These are phyloP conservation scores for Dichetophora obliterata DNA, from an alignment of 2,888 invertebrate genomes.

Conservation along the genomic window DNA sequence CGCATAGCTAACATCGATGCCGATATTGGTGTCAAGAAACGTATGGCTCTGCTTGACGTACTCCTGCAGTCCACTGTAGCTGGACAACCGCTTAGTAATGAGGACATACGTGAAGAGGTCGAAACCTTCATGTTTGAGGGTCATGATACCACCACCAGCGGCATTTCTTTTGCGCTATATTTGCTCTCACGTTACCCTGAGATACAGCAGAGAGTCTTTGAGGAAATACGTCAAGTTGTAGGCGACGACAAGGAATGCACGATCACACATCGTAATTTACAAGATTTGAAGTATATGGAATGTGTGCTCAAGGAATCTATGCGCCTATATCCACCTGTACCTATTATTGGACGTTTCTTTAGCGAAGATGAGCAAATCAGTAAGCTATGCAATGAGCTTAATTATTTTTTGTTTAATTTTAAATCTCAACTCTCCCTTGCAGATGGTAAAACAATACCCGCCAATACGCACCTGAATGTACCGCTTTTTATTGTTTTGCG, in stretches of 20 bases:
- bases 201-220: conserved; percentile 60
- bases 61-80: conserved; percentile 73
- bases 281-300: conserved; percentile 70
- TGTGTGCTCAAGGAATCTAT: conserved; percentile 78
- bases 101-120: conserved; percentile 77
- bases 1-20: not conserved
- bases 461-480: conserved; percentile 61
- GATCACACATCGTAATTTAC: conserved; percentile 56
- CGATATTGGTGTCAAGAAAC: conserved; percentile 72
- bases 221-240: conserved; percentile 58
- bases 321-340: conserved; percentile 77
- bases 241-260: conserved; percentile 53
- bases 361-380: conserved; percentile 72
- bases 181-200: conserved; percentile 60
- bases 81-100: conserved; percentile 72
- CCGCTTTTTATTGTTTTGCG: conserved; percentile 61
- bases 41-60: conserved; percentile 77
- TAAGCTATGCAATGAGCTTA: conserved; percentile 52
- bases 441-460: conserved; percentile 50
- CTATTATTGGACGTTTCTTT: conserved; percentile 73
- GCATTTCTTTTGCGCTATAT: conserved; percentile 63
- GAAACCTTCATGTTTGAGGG: conserved; percentile 81
- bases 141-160: conserved; percentile 67
- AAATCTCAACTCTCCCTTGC: not conserved
- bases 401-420: not conserved